Evolutionary conservation across 2,888 invertebrate species (phyloP), one percentile per base, ranked within the genome.

Genomic region (Aporophyla nigra): DNA sequence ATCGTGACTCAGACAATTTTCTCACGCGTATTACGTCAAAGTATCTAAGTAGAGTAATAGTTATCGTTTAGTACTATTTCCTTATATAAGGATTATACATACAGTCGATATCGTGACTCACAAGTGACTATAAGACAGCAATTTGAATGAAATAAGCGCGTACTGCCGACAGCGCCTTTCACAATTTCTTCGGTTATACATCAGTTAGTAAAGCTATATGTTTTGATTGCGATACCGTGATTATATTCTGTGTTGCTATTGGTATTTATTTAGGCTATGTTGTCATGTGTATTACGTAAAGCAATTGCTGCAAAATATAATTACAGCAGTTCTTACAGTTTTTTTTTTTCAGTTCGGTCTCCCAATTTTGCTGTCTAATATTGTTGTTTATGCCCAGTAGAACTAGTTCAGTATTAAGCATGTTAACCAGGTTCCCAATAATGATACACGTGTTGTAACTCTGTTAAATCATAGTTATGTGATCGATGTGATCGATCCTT

Each of bases 101-200:
- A 76, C 12, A 51, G 59, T 46, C 73, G 71, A 87, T 85, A 85
- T 87, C 88, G 87, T 87, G 88, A 88, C 88, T 83, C 58, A 75
- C 72, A 72, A 76, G 79, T 76, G 68, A 86, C 83, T 74, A 72
- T 65, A 56, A 71, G 72, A 75, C 70, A 43, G 78, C 74, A 84
- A 83, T 87, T 83, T 87, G 69, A 83, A 76, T 82, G 61, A 80
- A 88, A 86, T 84, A 84, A 72, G 82, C 78, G 62, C 79, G 56
- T 46, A 67, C 70, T 61, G 66, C 68, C 80, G 74, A 71, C 72
- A 78, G 74, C 10, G 70, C 80, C 85, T 88, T 88, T 88, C 88
- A 89, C 89, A 85, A 89, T 89, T 84, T 87, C 84, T 86, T 80
- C 43, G 62, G 27, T 40, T 63, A 67, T 61, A 74, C 53, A 69